Base-by-base conservation (phyloP, 2,113 vertebrate species). In the Mola mola region DNA sequence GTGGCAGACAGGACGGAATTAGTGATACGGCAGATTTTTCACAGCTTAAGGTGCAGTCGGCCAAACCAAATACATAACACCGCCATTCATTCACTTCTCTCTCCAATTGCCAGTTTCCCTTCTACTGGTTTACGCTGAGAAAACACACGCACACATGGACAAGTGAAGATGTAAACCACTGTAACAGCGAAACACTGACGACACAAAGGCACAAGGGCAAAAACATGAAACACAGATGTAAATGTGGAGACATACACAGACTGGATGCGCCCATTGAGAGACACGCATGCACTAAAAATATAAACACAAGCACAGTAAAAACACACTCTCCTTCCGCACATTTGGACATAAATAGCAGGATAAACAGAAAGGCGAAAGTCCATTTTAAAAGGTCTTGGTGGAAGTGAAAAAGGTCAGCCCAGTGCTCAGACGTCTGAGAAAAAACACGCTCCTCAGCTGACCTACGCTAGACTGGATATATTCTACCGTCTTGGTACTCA, bases 61-160 rank as follows among this genome's bases (percentile, higher is more conserved):
- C 84, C 85, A 86, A 86, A 65, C 53, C 71, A 88, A 87, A 89
- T 61, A 88, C 87, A 88, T 76, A 88, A 87, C 78, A 84, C 66
- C 51, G 28, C 25, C 73, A 80, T 76, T 87, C 76, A 79, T 84
- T 75, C 48, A 55, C 25, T 63, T 78, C 56, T 69, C 65, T 63
- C 55, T 72, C 51, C 40, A 31, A 7, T 41, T 19, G 59, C n/a
- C 17, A 19, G 29, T 50, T 77, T 73, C 42, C 64, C 65, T 44
- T 69, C 55, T 24, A 9, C 70, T 38, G 58, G 26, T 37, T 44
- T 20, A 34, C 29, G 1, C 66, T 33, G 52, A 69, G 50, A 63
- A 63, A 69, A 80, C 61, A 77, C 57, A 74, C 46, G 65, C 66
- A 41, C 37, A 62, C 19, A 63, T 58, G 70, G 53, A 80, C 41